These are phyloP conservation scores for Dendrophyllia cribrosa DNA, from an alignment of 64 coral and sea anemone species.

Conservation along the genomic window DNA sequence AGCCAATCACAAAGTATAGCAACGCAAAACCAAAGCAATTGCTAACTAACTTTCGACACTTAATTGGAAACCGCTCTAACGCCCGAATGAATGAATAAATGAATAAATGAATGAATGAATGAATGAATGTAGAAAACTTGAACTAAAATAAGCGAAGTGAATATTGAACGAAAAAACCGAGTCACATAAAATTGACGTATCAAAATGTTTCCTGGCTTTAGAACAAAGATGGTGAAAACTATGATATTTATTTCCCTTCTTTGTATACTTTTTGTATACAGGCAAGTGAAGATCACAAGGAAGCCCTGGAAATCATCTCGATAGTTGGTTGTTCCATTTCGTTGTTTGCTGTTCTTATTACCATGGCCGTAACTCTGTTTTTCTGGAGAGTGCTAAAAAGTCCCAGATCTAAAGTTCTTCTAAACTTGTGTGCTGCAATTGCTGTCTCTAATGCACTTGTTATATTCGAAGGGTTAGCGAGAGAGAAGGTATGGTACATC, in stretches of 20 bases:
- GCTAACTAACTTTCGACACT: too few relatives aligned
- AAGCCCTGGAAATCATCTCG: background rate
- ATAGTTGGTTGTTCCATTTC: background rate
- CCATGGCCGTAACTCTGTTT: background rate
- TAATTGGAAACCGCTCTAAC: too few relatives aligned
- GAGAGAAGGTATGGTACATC: background rate
- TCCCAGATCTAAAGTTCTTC: background rate
- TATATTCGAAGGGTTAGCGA: background rate
- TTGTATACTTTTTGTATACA: background rate
- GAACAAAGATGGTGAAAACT: too few relatives aligned
- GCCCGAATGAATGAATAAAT: too few relatives aligned
- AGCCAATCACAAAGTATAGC: too few relatives aligned
- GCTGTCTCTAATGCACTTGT: background rate
- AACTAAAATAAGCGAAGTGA: too few relatives aligned
- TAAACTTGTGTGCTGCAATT: background rate
- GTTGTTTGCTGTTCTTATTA: background rate
- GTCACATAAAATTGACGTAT: too few relatives aligned
- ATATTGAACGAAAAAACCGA: too few relatives aligned
- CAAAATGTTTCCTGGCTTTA: too few relatives aligned
- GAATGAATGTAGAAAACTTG: too few relatives aligned
- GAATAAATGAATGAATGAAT: too few relatives aligned
- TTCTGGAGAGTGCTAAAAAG: slow-evolving; percentile 2
- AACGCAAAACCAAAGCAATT: too few relatives aligned
- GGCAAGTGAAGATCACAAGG: background rate
- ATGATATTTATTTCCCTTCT: background rate